Conservation (phyloP, 2,888 invertebrate genomes). For the Chironomus riparius region DNA sequence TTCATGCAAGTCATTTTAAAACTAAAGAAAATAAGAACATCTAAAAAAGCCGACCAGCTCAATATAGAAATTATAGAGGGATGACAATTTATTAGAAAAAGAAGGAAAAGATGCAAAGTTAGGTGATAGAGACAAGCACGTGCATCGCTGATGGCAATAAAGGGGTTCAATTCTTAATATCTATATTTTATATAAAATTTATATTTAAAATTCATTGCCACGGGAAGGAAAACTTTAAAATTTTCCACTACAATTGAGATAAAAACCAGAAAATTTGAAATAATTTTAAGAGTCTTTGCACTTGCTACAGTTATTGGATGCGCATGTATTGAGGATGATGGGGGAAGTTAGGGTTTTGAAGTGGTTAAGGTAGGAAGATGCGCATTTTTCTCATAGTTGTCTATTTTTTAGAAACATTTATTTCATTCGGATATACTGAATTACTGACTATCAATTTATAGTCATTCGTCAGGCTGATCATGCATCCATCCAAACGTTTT, state of each 20-base stretch:
- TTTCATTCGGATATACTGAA: too few relatives aligned
- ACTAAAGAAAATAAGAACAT: too few relatives aligned
- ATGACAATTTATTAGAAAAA: not conserved
- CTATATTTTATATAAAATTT: too few relatives aligned
- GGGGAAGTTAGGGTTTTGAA: too few relatives aligned
- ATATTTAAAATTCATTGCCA: not conserved
- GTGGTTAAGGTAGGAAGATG: too few relatives aligned
- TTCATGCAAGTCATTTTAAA: not conserved
- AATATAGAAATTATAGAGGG: constrained; percentile 5
- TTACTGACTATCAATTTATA: too few relatives aligned
- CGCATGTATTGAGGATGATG: too few relatives aligned
- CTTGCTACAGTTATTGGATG: not conserved
- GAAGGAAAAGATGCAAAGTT: not conserved
- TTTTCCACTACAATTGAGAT: not conserved
- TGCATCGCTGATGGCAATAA: not conserved
- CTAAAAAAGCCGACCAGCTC: not conserved
- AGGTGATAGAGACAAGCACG: constrained; percentile 4
- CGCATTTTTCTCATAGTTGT: too few relatives aligned
- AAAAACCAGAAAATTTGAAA: not conserved
- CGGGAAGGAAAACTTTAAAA: not conserved
- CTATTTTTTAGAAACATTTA: too few relatives aligned
- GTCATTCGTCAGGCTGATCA: too few relatives aligned
- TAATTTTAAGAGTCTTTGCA: not conserved
- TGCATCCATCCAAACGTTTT: too few relatives aligned
- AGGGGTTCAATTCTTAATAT: not conserved